phyloP scores from a whole-genome alignment of 1,140 invertebrate genomes.

The Samia ricini region DNA sequence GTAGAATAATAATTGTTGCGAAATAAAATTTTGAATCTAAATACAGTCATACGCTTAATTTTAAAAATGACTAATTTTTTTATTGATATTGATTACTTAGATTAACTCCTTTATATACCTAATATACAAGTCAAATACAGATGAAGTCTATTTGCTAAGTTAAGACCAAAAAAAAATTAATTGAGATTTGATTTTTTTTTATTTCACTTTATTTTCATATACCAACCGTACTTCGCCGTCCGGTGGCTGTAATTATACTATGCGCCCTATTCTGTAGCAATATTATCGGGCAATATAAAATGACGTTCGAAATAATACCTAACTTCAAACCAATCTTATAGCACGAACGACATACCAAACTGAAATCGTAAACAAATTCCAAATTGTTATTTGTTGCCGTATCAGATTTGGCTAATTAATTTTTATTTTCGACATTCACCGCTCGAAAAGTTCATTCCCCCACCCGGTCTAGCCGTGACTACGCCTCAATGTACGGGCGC shows the following conservation, averaged over 20 bases:
- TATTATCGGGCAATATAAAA: neutral
- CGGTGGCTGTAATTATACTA: neutral
- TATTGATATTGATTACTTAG: too few species aligned
- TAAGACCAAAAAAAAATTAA: too few species aligned
- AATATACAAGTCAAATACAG: too few species aligned
- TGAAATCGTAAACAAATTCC: neutral
- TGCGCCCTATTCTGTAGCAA: neutral
- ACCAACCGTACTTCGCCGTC: neutral
- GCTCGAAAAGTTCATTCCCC: slow-evolving; percentile 28
- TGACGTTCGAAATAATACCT: too few species aligned
- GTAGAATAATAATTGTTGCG: too few species aligned
- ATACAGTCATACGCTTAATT: too few species aligned
- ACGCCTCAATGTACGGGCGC: slow-evolving; percentile 43
- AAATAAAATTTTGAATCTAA: too few species aligned
- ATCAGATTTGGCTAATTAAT: slow-evolving; percentile 22
- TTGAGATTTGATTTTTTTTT: too few species aligned
- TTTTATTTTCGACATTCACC: slow-evolving; percentile 25
- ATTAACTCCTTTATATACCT: too few species aligned
- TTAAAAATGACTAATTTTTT: too few species aligned
- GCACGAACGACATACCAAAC: neutral
- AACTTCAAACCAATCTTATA: neutral
- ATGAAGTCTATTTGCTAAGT: too few species aligned
- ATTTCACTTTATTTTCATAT: too few species aligned
- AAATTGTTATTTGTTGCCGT: slow-evolving; percentile 1
- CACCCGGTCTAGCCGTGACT: slow-evolving; percentile 21